Percentiles rank a stretch among this genome's conserved stretches.
phyloP scores from a whole-genome alignment of 2,888 invertebrate genomes.

The Apotomis turbidana region DNA sequence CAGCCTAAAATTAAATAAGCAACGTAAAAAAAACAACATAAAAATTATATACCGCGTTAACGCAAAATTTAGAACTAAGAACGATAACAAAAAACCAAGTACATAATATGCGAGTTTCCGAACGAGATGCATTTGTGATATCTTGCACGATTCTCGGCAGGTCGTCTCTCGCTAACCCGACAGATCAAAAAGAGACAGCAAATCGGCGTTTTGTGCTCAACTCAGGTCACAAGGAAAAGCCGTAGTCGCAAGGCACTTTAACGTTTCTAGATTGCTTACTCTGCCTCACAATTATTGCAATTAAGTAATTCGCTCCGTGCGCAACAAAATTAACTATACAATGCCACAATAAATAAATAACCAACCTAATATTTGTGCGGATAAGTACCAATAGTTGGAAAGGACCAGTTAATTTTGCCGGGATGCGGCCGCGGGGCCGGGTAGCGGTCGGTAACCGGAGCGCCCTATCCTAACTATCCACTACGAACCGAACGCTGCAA shows the following conservation, averaged over 20 bases:
- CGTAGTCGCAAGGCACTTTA: conserved; percentile 45
- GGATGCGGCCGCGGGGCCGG: conserved; percentile 50
- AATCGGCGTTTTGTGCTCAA: conserved; percentile 4
- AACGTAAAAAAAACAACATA: conserved; percentile 67
- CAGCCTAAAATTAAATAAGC: conserved; percentile 61
- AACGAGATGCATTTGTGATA: conserved; percentile 61
- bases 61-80: conserved; percentile 64
- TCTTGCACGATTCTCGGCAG: conserved; percentile 26
- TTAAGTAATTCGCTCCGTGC: conserved; percentile 76
- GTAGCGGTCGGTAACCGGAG: conserved; percentile 65
- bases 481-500: conserved; percentile 74
- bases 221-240: conserved; percentile 32
- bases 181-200: conserved; percentile 2
- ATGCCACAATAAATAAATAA: conserved; percentile 70
- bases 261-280: conserved; percentile 42
- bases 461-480: conserved; percentile 41
- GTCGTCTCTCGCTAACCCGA: conserved; percentile 1
- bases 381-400: conserved; percentile 50
- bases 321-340: conserved; percentile 64
- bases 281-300: conserved; percentile 49
- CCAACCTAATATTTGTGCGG: conserved; percentile 73
- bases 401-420: conserved; percentile 13
- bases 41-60: conserved; percentile 50
- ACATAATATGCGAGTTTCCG: conserved; percentile 68
- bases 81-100: conserved; percentile 69